A percentile compares a stretch with the other conserved stretches of the same genome.
These are phyloP conservation scores for Tetramorium simillimum DNA, from an alignment of 1,140 invertebrate genomes.

Conservation along the genomic window DNA sequence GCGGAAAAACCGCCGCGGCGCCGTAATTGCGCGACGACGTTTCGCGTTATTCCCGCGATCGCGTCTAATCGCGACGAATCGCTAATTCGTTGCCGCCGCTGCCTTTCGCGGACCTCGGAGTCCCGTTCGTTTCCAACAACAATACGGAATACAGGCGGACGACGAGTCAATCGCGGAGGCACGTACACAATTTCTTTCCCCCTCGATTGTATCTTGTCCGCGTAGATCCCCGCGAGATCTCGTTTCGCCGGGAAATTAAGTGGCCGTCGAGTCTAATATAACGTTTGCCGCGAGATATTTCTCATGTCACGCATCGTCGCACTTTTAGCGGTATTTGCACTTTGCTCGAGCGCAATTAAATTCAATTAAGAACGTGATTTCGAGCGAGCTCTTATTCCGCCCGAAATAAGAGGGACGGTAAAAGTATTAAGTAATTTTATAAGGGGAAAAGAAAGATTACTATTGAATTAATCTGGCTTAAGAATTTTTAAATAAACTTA, in stretches of 20 bases:
- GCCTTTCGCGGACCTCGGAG: background rate
- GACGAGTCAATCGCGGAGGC: background rate
- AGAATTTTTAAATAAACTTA: background rate
- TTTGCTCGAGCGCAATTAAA: background rate
- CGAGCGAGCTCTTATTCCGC: background rate
- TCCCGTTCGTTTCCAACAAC: conserved; percentile 24
- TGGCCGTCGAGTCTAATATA: background rate
- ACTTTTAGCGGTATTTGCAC: background rate
- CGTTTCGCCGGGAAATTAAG: conserved; percentile 19
- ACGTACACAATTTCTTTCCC: background rate
- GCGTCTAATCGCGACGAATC: background rate
- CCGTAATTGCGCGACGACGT: background rate
- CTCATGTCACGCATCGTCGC: background rate
- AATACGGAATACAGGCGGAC: background rate
- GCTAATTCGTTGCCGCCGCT: background rate
- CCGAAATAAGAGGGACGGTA: background rate
- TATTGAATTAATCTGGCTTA: background rate
- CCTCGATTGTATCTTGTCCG: background rate
- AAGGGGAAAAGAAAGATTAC: background rate
- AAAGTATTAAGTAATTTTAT: background rate
- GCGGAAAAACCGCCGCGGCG: background rate
- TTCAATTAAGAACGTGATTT: conserved; percentile 5
- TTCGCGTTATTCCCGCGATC: background rate
- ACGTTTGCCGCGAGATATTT: background rate
- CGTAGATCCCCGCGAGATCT: background rate